Conservation (phyloP, 2,113 vertebrate species). For the Corythoichthys haematopterus region DNA sequence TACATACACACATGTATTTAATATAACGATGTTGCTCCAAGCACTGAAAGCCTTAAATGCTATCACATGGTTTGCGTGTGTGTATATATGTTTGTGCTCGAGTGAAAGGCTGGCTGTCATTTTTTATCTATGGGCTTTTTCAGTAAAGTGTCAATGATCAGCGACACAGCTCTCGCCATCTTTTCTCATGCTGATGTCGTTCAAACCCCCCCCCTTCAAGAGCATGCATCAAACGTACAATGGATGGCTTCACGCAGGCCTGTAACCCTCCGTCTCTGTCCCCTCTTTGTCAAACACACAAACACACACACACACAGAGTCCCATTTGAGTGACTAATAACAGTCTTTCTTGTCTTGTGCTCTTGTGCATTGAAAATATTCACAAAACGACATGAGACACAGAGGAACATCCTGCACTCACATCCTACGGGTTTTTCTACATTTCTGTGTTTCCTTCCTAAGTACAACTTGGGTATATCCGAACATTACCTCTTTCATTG, state of each 20-base stretch:
- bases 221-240: conserved; percentile 77
- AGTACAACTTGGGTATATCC: conserved; percentile 29
- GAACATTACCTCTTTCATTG: conserved; percentile 36
- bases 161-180: conserved; percentile 68
- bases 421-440: neutral
- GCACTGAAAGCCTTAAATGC: conserved; percentile 34
- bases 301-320: conserved; percentile 44
- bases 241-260: conserved; percentile 74
- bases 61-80: conserved; percentile 47
- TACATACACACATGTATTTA: conserved; percentile 14
- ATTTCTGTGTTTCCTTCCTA: conserved; percentile 17
- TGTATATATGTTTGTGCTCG: conserved; percentile 43
- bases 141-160: conserved; percentile 68
- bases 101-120: conserved; percentile 64
- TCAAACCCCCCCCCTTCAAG: conserved; percentile 71
- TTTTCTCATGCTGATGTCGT: conserved; percentile 85
- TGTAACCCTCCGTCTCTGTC: conserved; percentile 48
- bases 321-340: conserved; percentile 44
- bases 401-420: neutral
- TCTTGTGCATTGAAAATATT: conserved; percentile 39
- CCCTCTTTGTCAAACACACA: conserved; percentile 17
- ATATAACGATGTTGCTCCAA: conserved; percentile 33
- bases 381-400: conserved; percentile 12
- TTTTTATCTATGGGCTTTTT: conserved; percentile 65
- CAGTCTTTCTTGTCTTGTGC: conserved; percentile 54